Percentiles rank a stretch among this genome's conserved stretches.
These are phyloP conservation scores for Palythoa grandiflora DNA, from an alignment of 92 coral and sea anemone genomes.

Conservation along the genomic window DNA sequence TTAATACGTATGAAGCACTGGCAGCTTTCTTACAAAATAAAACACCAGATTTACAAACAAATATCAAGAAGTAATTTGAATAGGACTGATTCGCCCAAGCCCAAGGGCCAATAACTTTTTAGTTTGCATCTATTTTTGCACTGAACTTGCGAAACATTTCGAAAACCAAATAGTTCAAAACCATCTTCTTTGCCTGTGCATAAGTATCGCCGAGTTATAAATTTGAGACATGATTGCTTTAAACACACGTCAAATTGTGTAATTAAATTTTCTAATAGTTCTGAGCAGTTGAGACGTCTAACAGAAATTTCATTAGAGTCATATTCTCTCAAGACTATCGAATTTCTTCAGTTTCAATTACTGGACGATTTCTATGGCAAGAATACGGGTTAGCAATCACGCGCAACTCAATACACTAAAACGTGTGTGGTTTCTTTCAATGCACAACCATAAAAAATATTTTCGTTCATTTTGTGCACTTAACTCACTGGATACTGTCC, in stretches of 20 bases:
- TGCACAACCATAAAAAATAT: neutral
- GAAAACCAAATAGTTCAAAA: neutral
- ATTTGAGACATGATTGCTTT: neutral
- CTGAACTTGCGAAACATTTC: neutral
- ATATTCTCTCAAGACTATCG: conserved; percentile 23
- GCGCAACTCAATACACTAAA: conserved; percentile 34
- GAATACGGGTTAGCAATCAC: conserved; percentile 1
- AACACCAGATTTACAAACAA: conserved; percentile 22
- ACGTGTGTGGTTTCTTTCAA: neutral
- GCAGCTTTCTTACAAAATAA: conserved; percentile 18
- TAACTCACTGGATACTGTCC: neutral
- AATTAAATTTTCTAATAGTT: neutral
- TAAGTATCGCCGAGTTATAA: neutral
- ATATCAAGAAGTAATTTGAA: conserved; percentile 2
- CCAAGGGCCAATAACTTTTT: neutral
- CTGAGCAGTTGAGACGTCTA: neutral
- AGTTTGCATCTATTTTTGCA: neutral
- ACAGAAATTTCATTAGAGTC: conserved; percentile 2
- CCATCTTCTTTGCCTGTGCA: neutral
- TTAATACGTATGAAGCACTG: neutral
- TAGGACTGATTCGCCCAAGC: neutral
- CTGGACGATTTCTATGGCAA: conserved; percentile 45
- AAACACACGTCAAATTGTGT: conserved; percentile 8
- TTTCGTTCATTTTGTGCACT: neutral
- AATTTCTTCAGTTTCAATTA: conserved; percentile 30